These are phyloP conservation scores for Symphodus melops DNA, from an alignment of 2,113 vertebrate genomes.

Conservation along the genomic window DNA sequence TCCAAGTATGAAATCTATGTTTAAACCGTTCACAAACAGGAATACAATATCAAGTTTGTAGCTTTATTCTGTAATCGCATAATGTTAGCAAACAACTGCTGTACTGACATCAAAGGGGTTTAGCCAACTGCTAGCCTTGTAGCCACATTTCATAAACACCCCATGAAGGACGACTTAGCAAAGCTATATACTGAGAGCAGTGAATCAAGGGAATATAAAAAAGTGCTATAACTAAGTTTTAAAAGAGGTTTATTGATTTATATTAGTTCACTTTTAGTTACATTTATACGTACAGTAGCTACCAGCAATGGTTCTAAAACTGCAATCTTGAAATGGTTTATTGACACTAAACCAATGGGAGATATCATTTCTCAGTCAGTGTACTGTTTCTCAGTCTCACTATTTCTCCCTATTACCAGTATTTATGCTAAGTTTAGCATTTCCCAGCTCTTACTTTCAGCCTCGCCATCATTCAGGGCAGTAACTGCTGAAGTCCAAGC, in stretches of 20 bases:
- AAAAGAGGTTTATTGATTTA: neutral
- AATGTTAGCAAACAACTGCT: too few species aligned
- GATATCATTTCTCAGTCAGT: neutral
- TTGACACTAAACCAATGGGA: neutral
- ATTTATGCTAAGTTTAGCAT: neutral
- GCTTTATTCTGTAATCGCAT: neutral
- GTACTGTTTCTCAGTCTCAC: too few species aligned
- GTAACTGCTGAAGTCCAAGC: neutral
- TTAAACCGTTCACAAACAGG: too few species aligned
- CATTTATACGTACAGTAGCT: neutral
- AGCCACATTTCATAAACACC: neutral
- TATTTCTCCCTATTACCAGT: neutral
- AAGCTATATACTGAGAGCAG: neutral
- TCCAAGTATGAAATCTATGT: too few species aligned
- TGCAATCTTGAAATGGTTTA: neutral
- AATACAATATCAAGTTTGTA: too few species aligned
- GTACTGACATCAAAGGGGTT: neutral
- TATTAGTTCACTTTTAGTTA: too few species aligned
- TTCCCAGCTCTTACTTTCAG: neutral
- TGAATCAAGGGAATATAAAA: neutral
- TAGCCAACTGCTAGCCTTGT: neutral
- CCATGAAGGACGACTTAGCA: neutral
- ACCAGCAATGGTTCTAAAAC: neutral
- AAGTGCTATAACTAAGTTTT: too few species aligned
- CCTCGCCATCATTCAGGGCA: neutral